A percentile compares a stretch with the other conserved stretches of the same genome.
These are phyloP conservation scores for Hystrix brachyura DNA, from an alignment of 2,113 vertebrate genomes.

Conservation along the genomic window DNA sequence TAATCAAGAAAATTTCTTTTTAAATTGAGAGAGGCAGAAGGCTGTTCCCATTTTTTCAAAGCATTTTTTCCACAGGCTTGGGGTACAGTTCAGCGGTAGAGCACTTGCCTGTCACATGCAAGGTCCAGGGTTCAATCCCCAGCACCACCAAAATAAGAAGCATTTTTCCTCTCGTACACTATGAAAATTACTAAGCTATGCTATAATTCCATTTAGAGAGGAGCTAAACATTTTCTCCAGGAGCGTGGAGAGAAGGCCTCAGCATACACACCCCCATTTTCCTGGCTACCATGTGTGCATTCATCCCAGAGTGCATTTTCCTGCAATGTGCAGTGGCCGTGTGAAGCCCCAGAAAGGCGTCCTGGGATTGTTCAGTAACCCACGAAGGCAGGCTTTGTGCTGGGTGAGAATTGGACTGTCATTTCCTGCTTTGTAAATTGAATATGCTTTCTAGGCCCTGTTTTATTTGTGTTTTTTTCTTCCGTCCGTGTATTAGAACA, in stretches of 20 bases:
- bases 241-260: neutral
- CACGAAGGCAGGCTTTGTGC: neutral
- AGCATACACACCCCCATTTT: neutral
- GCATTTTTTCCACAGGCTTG: neutral
- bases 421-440: constrained; percentile 64
- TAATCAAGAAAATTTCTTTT: neutral
- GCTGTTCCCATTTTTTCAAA: neutral
- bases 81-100: neutral
- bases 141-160: neutral
- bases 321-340: neutral
- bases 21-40: neutral
- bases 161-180: neutral
- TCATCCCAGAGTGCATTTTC: neutral
- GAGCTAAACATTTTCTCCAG: constrained; percentile 34
- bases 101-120: neutral
- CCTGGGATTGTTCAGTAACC: neutral
- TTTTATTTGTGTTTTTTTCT: constrained; percentile 58
- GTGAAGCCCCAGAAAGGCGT: neutral
- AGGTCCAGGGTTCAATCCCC: neutral
- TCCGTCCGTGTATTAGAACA: neutral
- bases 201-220: constrained; percentile 21
- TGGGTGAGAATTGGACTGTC: neutral
- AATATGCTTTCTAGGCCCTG: neutral
- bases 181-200: neutral
- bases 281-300: neutral